A percentile compares a stretch with the other conserved stretches of the same genome.
Conservation (phyloP, 2,797 vertebrate genomes). For the Falco columbarius region DNA sequence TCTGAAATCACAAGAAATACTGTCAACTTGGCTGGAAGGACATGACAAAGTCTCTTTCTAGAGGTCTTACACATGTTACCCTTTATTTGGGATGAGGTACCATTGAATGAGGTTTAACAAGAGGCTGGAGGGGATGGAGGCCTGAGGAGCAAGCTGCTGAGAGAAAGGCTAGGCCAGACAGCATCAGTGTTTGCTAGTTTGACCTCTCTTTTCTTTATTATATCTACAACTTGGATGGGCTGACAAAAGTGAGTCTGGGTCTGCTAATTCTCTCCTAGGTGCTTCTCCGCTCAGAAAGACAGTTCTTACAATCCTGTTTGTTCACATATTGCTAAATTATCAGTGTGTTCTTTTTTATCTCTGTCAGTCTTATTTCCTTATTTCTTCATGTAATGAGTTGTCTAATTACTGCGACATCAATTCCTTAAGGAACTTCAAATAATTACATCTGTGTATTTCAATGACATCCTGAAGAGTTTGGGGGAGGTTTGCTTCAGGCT, state of each 20-base stretch:
- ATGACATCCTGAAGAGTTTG: conserved; percentile 58
- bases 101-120: neutral
- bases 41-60: neutral
- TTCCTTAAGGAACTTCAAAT: conserved; percentile 68
- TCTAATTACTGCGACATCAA: conserved; percentile 78
- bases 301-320: conserved; percentile 53
- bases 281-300: conserved; percentile 42
- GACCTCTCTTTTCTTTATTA: neutral
- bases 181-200: neutral
- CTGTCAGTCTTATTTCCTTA: conserved; percentile 75
- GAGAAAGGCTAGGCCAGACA: neutral
- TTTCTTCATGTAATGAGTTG: conserved; percentile 78
- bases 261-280: conserved; percentile 47
- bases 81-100: neutral
- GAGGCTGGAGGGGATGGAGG: neutral
- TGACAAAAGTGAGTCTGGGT: neutral
- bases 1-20: neutral
- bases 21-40: neutral
- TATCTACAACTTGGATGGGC: neutral
- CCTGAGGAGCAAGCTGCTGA: neutral
- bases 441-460: conserved; percentile 65
- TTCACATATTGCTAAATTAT: conserved; percentile 71
- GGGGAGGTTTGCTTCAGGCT: conserved; percentile 49
- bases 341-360: conserved; percentile 73
- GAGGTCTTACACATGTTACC: neutral